phyloP scores from a whole-genome alignment of 2,797 vertebrate species.

The Hoplostethus atlanticus region DNA sequence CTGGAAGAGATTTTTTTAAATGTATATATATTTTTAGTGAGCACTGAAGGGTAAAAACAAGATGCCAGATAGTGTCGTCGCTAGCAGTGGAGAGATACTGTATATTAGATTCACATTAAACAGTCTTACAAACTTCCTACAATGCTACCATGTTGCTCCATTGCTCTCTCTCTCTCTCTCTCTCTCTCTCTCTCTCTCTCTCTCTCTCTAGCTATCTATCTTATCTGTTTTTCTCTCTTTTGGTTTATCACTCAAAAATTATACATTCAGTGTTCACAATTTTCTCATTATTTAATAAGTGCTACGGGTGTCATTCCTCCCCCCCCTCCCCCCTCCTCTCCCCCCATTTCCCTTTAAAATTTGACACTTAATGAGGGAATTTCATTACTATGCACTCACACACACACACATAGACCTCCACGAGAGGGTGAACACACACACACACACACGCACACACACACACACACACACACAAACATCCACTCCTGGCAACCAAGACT shows the following conservation, averaged over 20 bases:
- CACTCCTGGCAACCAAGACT: constrained; percentile 66
- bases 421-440: background rate
- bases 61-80: no score
- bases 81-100: no score
- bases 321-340: background rate
- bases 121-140: no score
- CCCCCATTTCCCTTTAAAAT: constrained; percentile 35
- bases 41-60: background rate
- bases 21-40: background rate
- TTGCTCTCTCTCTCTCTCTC: background rate
- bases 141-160: no score
- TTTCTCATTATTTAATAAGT: constrained; percentile 42
- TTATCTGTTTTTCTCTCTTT: background rate
- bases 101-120: no score
- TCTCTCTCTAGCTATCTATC: constrained; percentile 30
- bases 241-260: constrained; percentile 1
- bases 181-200: background rate
- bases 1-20: background rate
- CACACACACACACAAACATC: constrained; percentile 37
- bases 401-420: background rate
- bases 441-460: constrained; percentile 1
- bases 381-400: constrained; percentile 23
- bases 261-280: constrained; percentile 19
- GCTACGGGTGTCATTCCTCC: constrained; percentile 28
- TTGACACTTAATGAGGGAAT: constrained; percentile 59